Evolutionary conservation across 1,140 invertebrate species (phyloP), one percentile per base, ranked within the genome.

Genomic region (Drosophila insularis): DNA sequence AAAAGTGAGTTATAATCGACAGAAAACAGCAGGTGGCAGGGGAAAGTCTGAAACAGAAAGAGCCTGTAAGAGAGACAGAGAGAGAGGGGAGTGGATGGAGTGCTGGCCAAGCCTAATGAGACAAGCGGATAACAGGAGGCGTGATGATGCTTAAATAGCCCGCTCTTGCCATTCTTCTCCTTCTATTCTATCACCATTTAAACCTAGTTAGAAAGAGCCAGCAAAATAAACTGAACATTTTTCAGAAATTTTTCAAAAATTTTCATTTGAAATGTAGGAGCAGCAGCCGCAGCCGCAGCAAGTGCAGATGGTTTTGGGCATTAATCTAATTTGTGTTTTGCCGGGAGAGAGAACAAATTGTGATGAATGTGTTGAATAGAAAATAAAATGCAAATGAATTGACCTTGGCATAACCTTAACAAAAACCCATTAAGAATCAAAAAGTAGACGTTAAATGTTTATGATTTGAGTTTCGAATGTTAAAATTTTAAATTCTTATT

Each of bases 1-100:
- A 64, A 58, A 64, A 64, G 39, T 59, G 61, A 64, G 35, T 61
- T 50, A 61, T 68, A 71, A 71, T 71, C 61, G 60, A 62, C 56
- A 69, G 56, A 37, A n/a, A 37, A 58, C 55, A 35, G 32, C 55
- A 37, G 17, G 43, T 50, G 43, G 43, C 10, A 1, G 6, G 6
- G 7, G 7, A 17, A 46, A 46, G 5, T 17, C 7, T 17, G 17
- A 6, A 23, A 55, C 11, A 53, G 21, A 19, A 2, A 27, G 19
- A 6, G 27, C n/a, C n/a, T n/a, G n/a, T 6, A 8, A 31, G 4
- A 27, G 54, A 27, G 60, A 53, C 35, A 50, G 50, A 21, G 37
- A 27, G 68, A 55, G 55, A 61, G 39, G 27, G 35, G 21, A 21
- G 14, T 31, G 27, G n/a, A 27, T 60, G 19, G 14, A 32, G 40